Evolutionary conservation across 2,113 vertebrate species (phyloP), one percentile per base, ranked within the genome.

Genomic region (Cryptotis parvus): DNA sequence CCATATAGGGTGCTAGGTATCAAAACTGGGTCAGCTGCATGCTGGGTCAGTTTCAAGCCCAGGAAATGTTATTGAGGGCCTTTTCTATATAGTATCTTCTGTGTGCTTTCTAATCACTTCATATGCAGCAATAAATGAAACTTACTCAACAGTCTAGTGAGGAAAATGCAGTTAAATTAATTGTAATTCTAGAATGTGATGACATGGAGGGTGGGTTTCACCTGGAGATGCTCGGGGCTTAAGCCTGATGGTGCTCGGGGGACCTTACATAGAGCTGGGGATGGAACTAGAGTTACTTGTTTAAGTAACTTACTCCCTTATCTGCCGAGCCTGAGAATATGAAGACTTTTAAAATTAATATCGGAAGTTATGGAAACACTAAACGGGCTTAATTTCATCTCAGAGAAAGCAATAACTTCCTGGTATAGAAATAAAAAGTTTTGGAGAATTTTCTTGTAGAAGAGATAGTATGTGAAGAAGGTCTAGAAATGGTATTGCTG

Each of bases 121-220:
- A 87, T 24, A 63, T 43, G 68, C 4, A 85, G 45, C 83, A n/a
- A 79, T 41, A 72, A 92, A 39, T 82, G 74, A 81, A 82, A 72
- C 33, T 70, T 52, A 52, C 45, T 76, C 83, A 55, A 39, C 8
- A 29, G 1, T 31, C 4, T 90, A 49, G 39, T 82, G 27, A 73
- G 29, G 15, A 77, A 49, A 73, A 22, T 58, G 24, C 20, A 22
- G 8, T 58, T 58, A 78, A 4, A 68, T 35, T 55, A 45, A 26
- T 77, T 91, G 35, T 72, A 41, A 77, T 91, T 29, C 35, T 31
- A 75, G 35, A 52, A 35, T 63, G 2, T 20, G 49, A 80, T 52
- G 63, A 55, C 52, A 1, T 55, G 52, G 14, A 5, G 15, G 52
- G 3, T 18, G 52, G 6, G 52, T 22, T 55, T 55, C 52, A 9